Conservation (phyloP, 2,797 vertebrate species). For the Falco rusticolus region DNA sequence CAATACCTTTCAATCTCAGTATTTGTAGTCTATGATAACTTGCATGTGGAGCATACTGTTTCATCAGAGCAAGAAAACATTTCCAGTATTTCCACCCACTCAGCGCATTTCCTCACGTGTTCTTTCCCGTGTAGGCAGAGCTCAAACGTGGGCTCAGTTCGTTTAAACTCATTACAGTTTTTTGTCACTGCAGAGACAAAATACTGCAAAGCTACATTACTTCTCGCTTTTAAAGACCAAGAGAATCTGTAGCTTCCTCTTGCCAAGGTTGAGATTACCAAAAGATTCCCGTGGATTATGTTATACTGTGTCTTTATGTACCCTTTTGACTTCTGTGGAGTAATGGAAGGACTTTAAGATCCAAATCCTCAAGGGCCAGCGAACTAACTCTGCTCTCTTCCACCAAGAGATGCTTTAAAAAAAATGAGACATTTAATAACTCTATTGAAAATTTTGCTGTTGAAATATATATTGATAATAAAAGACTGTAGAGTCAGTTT, state of each 20-base stretch:
- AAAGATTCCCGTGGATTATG: neutral
- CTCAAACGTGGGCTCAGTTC: neutral
- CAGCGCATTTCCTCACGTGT: neutral
- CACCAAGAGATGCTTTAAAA: neutral
- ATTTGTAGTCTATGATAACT: neutral
- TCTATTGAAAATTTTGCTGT: neutral
- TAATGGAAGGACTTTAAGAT: neutral
- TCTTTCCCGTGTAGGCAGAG: neutral
- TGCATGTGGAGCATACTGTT: neutral
- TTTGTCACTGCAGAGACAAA: neutral
- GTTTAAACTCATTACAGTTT: neutral
- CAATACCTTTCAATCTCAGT: neutral
- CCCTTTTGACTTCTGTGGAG: neutral
- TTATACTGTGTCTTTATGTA: neutral
- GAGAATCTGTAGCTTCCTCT: neutral
- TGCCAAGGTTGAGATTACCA: neutral
- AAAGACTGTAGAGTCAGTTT: neutral
- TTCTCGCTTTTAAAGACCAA: neutral
- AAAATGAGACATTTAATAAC: neutral
- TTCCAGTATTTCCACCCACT: neutral
- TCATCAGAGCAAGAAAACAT: neutral
- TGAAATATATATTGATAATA: neutral
- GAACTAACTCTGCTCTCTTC: neutral
- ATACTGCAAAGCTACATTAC: neutral
- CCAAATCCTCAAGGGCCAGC: neutral